Base-by-base conservation (phyloP, 2,888 invertebrate species). In the Drosophila infuscata region DNA sequence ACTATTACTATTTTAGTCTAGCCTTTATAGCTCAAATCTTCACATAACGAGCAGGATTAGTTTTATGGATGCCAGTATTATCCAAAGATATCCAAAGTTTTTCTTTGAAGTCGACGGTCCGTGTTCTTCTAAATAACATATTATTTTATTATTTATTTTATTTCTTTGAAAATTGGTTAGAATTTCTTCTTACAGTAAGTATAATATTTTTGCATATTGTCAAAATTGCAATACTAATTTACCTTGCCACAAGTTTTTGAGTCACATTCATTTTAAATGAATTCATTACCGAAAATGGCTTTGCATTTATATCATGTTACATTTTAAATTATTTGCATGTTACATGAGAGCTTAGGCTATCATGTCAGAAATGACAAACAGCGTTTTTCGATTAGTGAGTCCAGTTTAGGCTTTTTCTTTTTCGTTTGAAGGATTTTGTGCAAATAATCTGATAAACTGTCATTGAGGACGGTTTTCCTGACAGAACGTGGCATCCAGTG, bases 301-400 rank as follows among this genome's bases (percentile, higher is more conserved):
- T 30, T 53, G 77, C 70, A 81, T 69, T 67, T 69, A 81, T 67
- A 71, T 79, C 69, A 71, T 73, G 77, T 68, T 62, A 73, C 29
- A 77, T 82, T 79, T 79, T 63, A 77, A 82, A 82, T 81, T 73
- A 81, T 73, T 62, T 69, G 43, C 36, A 46, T 36, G 53, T 41
- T 53, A 57, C 43, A 49, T 33, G 62, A 51, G 46, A 51, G 54
- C 58, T 59, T 46, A 46, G 70, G 43, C 60, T 70, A 61, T 71
- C 71, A 81, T 76, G 66, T 71, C 71, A 43, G 12, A 1, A 59
- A 57, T 46, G 66, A 51, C 30, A 46, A 25, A 15, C 25, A 7
- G 25, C 25, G 15, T 54, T 58, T 59, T 43, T 58, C 58, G 67
- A 57, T 68, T 64, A 62, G 59, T 67, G 69, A 74, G 76, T 79